A percentile compares a stretch with the other conserved stretches of the same genome.
These are phyloP conservation scores for Eulithis testata DNA, from an alignment of 2,888 invertebrate genomes.

Conservation along the genomic window DNA sequence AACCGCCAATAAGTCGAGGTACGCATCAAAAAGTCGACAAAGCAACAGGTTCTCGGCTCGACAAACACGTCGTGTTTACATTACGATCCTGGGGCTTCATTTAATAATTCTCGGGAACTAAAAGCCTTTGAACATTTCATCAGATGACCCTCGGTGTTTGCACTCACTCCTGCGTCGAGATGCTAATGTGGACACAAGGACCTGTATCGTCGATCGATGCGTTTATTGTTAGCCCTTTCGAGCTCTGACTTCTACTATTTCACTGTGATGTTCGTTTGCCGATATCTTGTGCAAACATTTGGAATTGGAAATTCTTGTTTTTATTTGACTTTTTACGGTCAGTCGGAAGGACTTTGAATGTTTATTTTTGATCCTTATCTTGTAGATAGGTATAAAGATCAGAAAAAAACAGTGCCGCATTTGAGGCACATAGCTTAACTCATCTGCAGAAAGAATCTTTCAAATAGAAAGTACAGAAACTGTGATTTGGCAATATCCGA, in stretches of 20 bases:
- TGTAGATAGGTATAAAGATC: not conserved
- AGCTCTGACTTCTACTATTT: constrained; percentile 75
- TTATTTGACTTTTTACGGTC: constrained; percentile 39
- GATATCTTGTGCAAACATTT: constrained; percentile 71
- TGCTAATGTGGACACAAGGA: constrained; percentile 85
- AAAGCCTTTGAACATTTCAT: constrained; percentile 85
- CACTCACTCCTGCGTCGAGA: constrained; percentile 82
- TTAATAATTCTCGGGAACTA: constrained; percentile 85
- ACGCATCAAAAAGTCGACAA: constrained; percentile 80
- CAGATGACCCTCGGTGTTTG: constrained; percentile 84
- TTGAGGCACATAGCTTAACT: not conserved
- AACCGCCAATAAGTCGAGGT: constrained; percentile 81
- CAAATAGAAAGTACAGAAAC: not conserved
- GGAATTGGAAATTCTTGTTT: constrained; percentile 44
- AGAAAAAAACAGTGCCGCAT: constrained; percentile 2
- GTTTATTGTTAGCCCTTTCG: constrained; percentile 77
- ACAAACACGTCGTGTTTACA: constrained; percentile 81
- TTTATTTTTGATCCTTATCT: constrained; percentile 16
- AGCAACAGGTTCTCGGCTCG: constrained; percentile 81
- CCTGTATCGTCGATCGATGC: constrained; percentile 83
- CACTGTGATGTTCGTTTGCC: constrained; percentile 68
- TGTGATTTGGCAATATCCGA: not conserved
- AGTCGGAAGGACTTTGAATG: constrained; percentile 21
- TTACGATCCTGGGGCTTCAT: constrained; percentile 84
- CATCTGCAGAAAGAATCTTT: not conserved